Base-by-base conservation (phyloP, 2,888 invertebrate species). In the Vandiemenella viatica region DNA sequence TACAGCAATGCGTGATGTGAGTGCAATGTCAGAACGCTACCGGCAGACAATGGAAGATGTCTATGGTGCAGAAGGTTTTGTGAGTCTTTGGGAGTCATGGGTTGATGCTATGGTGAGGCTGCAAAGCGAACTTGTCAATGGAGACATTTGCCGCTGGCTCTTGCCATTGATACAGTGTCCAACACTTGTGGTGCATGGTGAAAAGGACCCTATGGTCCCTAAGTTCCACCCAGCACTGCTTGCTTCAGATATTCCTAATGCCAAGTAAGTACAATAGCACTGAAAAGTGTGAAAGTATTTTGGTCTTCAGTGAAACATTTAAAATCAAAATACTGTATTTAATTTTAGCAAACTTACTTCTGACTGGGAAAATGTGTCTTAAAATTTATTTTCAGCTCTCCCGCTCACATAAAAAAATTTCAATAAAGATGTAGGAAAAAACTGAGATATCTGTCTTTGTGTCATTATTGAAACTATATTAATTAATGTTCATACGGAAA, bases 101-200 rank as follows among this genome's bases (percentile, higher is more conserved):
- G 71, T 80, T 2, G 80, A 87, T 56, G 73, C 75, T 0, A 71
- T 80, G 61, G 62, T 63, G 13, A 63, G 63, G 4, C 67, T 86
- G 40, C 77, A 70, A 55, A 68, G 73, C 7, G 65, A 73, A 4
- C 71, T 76, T 13, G 13, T n/a, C 0, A 68, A 76, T 23, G 88
- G 88, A 1, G 75, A 91, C 60, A 75, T 90, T 54, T 90, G 88
- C 62, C 76, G 73, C 51, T 66, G 71, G 3, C 63, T 72, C 22
- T 60, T 90, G 37, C 63, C 71, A 3, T 68, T 78, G 43, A 80
- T 91, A 17, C 69, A 70, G 46, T 83, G 83, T 55, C 83, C 84
- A 0, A 86, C 87, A 0, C 73, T 88, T 17, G 80, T 93, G 56
- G 60, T 93, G 41, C 87, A 91, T 60, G 92, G 92, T 0, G 74